phyloP scores from a whole-genome alignment of 2,113 vertebrate species.

The Melanerpes formicivorus region DNA sequence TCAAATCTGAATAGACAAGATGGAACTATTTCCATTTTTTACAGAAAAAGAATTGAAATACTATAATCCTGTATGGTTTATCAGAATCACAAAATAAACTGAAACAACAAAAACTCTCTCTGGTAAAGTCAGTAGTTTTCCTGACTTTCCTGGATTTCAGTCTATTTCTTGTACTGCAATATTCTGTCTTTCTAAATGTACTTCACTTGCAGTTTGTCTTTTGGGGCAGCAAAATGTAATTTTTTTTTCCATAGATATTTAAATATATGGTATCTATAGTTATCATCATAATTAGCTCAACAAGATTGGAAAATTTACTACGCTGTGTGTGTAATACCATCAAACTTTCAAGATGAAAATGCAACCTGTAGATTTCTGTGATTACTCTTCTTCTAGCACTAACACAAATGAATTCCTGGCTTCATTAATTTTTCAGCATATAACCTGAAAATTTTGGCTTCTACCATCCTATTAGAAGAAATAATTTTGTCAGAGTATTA shows the following conservation, averaged over 20 bases:
- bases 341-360: background rate
- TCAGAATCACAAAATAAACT: background rate
- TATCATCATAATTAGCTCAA: background rate
- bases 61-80: background rate
- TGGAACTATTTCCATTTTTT: background rate
- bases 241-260: background rate
- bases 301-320: background rate
- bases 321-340: background rate
- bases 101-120: background rate
- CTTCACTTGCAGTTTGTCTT: background rate
- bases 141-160: background rate
- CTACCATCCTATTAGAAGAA: background rate
- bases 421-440: constrained; percentile 18
- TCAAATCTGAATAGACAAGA: background rate
- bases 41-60: background rate
- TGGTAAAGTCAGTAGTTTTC: background rate
- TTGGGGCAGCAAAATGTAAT: background rate
- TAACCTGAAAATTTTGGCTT: background rate
- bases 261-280: background rate
- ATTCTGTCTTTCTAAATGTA: background rate
- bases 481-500: constrained; percentile 2
- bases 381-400: background rate
- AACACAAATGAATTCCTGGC: background rate
- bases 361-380: background rate
- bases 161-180: background rate